These are phyloP conservation scores for Saguinus midas DNA, from an alignment of 2,113 vertebrate species.

Conservation along the genomic window DNA sequence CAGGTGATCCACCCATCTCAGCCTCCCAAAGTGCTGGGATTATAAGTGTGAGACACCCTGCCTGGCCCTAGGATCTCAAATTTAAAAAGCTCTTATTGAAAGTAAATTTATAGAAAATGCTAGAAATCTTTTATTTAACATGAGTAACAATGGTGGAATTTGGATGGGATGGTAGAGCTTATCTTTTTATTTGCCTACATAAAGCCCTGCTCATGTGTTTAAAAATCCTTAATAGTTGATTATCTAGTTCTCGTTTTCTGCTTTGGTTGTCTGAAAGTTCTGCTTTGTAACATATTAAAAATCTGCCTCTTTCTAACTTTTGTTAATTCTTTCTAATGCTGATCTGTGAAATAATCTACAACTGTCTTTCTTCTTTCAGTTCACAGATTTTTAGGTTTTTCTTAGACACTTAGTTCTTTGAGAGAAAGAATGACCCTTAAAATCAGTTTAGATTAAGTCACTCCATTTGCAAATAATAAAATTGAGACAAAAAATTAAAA, in stretches of 20 bases:
- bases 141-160: neutral
- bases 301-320: neutral
- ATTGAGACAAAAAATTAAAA: neutral
- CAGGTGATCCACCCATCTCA: no score
- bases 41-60: no score
- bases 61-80: no score
- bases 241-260: neutral
- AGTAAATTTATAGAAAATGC: neutral
- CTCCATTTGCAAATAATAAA: constrained; percentile 24
- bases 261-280: neutral
- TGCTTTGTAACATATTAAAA: neutral
- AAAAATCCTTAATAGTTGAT: neutral
- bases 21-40: no score
- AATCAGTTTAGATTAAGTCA: constrained; percentile 34
- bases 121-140: neutral
- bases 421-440: neutral
- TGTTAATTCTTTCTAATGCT: neutral
- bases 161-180: neutral
- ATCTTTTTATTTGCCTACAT: neutral
- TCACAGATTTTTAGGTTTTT: neutral
- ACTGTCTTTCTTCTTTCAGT: neutral
- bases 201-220: neutral
- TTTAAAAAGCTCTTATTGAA: neutral
- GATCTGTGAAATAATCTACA: neutral
- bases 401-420: neutral